Evolutionary conservation across 2,888 invertebrate genomes (phyloP), one percentile per base, ranked within the genome.

Genomic region (Brenthis ino): DNA sequence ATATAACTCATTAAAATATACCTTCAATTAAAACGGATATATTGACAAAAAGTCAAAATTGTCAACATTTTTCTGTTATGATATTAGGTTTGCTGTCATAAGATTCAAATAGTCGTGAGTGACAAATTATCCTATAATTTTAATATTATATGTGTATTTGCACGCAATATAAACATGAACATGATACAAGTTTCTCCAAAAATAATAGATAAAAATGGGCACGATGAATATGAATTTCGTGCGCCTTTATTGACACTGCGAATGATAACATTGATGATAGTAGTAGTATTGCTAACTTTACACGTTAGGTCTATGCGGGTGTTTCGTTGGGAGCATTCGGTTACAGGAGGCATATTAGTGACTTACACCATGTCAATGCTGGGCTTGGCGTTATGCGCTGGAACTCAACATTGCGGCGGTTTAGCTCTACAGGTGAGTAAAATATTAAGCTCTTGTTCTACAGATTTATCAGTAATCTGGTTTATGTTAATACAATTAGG

Each of bases 291-390:
- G 6, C 72, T 89, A 69, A 83, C 81, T 1, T 72, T 84, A 60
- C 89, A 89, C 70, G 12, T 88, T 28, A 77, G 85, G 1, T 85
- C 86, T 0, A 51, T 89, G 72, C 79, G 83, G 33, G 81, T 88
- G 24, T 88, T 89, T 68, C 81, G 83, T 0, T 91, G 88, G 88
- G 90, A 91, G 73, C 85, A 85, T 61, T 78, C 85, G 0, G 84
- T 89, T 12, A 80, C 86, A 4, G 89, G 87, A 0, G 90, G 90
- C 0, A 66, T 89, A 1, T 58, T 88, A 2, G 82, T 88, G n/a
- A 85, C 89, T 0, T 89, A 83, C 58, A 70, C 75, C 57, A 58
- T 89, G 2, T 79, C 80, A 0, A 64, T 73, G 5, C 43, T 80
- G 0, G 89, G 87, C 0, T 67, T 89, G 47, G 78, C 80, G 0